Percentiles rank a stretch among this genome's conserved stretches.
Conservation (phyloP, 1,140 invertebrate species). For the Drosophila tristis region DNA sequence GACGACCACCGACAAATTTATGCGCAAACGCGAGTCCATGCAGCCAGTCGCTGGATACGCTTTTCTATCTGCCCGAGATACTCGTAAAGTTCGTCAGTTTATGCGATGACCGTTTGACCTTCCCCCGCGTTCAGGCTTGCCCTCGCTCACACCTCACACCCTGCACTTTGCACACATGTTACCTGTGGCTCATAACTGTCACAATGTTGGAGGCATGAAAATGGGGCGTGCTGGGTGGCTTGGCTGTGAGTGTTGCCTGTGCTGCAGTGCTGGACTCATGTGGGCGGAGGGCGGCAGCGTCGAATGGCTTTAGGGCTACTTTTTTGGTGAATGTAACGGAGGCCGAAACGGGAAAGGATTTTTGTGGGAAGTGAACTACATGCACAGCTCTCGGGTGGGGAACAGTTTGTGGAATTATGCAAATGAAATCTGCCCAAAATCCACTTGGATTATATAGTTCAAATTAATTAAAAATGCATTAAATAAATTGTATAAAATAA, state of each 20-base stretch:
- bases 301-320: constrained; percentile 19
- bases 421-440: too few species aligned
- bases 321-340: constrained; percentile 37
- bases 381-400: too few species aligned
- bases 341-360: neutral
- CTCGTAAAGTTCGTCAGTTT: constrained; percentile 70
- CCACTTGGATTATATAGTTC: too few species aligned
- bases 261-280: neutral
- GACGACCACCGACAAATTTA: constrained; percentile 64
- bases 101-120: constrained; percentile 74
- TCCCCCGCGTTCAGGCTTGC: constrained; percentile 34
- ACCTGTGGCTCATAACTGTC: constrained; percentile 69
- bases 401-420: too few species aligned
- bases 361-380: constrained; percentile 5
- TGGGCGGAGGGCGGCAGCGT: constrained; percentile 9
- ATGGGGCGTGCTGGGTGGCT: constrained; percentile 69
- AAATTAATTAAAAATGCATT: too few species aligned
- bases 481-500: too few species aligned
- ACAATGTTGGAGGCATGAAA: constrained; percentile 57
- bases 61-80: constrained; percentile 51
- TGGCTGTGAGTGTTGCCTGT: constrained; percentile 2
- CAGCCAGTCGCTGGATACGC: constrained; percentile 27
- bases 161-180: constrained; percentile 37
- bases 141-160: neutral
- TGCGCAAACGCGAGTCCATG: constrained; percentile 21